Base-by-base conservation (phyloP, 1,140 invertebrate genomes). In the Bombus confusus region DNA sequence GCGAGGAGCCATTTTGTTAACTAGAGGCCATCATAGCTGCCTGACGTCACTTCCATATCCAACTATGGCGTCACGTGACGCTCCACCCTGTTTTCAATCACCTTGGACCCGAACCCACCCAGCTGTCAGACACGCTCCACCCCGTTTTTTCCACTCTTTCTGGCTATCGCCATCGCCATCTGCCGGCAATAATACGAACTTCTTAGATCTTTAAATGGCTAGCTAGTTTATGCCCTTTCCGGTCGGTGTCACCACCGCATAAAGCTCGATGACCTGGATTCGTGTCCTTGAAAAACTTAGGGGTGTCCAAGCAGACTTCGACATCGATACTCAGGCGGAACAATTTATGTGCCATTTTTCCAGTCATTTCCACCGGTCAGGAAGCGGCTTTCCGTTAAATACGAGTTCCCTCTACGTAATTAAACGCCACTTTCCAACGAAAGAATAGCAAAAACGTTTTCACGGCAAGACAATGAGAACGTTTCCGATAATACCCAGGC, bases 41-140 rank as follows among this genome's bases (percentile, higher is more conserved):
- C 83, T 95, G 94, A 95, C 95, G 94, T 95, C 95, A 95, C 93
- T 92, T 93, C 91, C 92, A 94, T 94, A 93, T 93, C 92, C 93
- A 93, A 91, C 91, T 93, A 95, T 95, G 94, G 95, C 95, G 93
- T 95, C 94, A 95, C 94, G 94, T 95, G 94, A 95, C 94, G 94
- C 95, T 95, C 95, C 95, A 95, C 95, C 95, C 95, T 95, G 93
- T 94, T 95, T 95, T 95, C 94, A 95, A 95, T 95, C 95, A 95
- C 94, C 95, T 95, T 94, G 92, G 94, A 91, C 92, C 89, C 91
- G 93, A 95, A 94, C 94, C 94, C 95, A 95, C 95, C 95, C 95
- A 95, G 94, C 94, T 95, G 95, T 95, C 95, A 94, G 93, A 93
- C 91, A 94, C 91, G 95, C 95, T 95, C 95, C 95, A 95, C 95